These are phyloP conservation scores for Corapipo altera DNA, from an alignment of 2,113 vertebrate genomes.

Conservation along the genomic window DNA sequence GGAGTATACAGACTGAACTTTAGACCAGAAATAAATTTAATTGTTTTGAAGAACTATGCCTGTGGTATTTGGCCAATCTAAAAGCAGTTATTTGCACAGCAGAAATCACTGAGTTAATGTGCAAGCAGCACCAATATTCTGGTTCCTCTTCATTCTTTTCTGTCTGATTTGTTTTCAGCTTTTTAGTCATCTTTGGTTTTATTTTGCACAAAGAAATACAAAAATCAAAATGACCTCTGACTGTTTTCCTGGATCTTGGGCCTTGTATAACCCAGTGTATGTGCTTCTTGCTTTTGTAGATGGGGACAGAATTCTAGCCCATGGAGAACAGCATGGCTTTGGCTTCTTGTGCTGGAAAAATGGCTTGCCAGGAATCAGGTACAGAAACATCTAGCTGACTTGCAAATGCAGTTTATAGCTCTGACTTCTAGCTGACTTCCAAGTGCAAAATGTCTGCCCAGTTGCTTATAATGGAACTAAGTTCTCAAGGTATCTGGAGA, in stretches of 20 bases:
- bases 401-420: neutral
- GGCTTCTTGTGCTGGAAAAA: constrained; percentile 89
- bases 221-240: neutral
- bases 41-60: neutral
- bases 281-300: constrained; percentile 45
- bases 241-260: neutral
- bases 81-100: neutral
- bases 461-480: neutral
- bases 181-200: neutral
- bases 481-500: neutral
- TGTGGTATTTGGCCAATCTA: neutral
- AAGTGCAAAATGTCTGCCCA: neutral
- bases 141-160: neutral
- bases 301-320: constrained; percentile 80
- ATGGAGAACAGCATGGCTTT: constrained; percentile 88
- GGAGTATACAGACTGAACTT: neutral
- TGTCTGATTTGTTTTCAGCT: neutral
- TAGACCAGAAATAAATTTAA: neutral
- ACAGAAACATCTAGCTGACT: neutral
- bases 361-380: constrained; percentile 83
- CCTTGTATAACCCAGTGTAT: neutral
- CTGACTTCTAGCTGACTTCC: neutral
- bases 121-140: neutral
- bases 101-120: neutral
- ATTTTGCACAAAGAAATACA: neutral